These are phyloP conservation scores for Pterois miles DNA, from an alignment of 2,797 vertebrate genomes.

Conservation along the genomic window DNA sequence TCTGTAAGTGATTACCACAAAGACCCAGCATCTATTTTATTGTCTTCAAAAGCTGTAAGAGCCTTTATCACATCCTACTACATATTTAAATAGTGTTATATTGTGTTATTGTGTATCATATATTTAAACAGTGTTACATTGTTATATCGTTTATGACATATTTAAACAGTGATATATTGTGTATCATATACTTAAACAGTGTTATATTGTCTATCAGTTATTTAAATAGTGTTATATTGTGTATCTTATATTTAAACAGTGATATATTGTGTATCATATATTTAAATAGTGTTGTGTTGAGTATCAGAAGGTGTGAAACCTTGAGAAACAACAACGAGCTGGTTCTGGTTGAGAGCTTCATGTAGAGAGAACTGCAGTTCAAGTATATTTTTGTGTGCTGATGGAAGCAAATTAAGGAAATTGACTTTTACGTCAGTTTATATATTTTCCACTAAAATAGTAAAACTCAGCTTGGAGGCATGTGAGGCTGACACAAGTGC, in stretches of 20 bases:
- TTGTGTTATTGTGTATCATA: too few relatives aligned
- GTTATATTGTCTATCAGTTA: neutral
- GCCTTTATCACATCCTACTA: neutral
- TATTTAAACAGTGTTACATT: neutral
- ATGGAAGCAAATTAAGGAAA: slow-evolving; percentile 60
- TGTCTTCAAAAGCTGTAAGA: neutral
- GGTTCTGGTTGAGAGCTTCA: neutral
- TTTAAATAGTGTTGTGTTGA: neutral
- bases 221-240: too few relatives aligned
- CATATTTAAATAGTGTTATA: neutral
- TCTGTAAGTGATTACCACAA: too few relatives aligned
- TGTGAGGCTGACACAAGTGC: slow-evolving; percentile 47
- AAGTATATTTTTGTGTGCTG: slow-evolving; percentile 39
- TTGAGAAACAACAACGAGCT: neutral
- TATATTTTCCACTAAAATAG: slow-evolving; percentile 48
- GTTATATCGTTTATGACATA: too few relatives aligned
- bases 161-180: too few relatives aligned
- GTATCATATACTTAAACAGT: neutral
- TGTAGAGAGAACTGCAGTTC: slow-evolving; percentile 13
- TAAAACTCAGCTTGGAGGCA: slow-evolving; percentile 40
- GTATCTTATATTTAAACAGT: neutral
- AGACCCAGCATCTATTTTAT: too few relatives aligned
- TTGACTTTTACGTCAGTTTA: slow-evolving; percentile 56
- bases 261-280: neutral
- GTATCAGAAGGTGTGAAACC: neutral